Percentiles rank a stretch among this genome's conserved stretches.
phyloP scores from a whole-genome alignment of 1,140 invertebrate species.

The Lepidurus arcticus region DNA sequence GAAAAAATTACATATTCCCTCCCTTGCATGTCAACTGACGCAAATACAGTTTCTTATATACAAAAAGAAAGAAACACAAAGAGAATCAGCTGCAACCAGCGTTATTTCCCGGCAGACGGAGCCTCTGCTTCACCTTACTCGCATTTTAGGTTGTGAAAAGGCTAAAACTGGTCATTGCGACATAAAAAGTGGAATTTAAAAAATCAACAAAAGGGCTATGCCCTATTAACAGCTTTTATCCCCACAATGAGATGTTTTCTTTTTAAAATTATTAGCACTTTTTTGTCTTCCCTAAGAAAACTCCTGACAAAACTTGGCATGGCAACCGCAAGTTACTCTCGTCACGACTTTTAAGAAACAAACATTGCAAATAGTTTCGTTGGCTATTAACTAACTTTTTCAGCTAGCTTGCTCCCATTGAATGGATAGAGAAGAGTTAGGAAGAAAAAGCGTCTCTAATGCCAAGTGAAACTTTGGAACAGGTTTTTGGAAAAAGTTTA shows the following conservation, averaged over 20 bases:
- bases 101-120: background rate
- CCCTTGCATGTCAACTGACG: constrained; percentile 4
- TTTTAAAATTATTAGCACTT: no score
- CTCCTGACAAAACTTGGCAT: constrained; percentile 1
- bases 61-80: background rate
- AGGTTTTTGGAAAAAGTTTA: background rate
- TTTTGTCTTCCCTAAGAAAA: background rate
- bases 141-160: constrained; percentile 1
- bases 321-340: background rate
- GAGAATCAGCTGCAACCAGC: background rate
- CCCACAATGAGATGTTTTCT: no score
- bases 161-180: constrained; percentile 17
- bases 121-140: background rate
- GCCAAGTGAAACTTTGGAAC: background rate
- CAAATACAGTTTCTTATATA: constrained; percentile 16
- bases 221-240: background rate
- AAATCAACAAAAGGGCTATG: background rate
- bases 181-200: background rate
- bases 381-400: constrained; percentile 3
- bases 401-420: constrained; percentile 13
- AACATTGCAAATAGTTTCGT: background rate
- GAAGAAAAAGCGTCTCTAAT: background rate
- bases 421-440: background rate
- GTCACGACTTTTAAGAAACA: background rate
- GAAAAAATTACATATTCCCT: constrained; percentile 7